Percentiles rank a stretch among this genome's conserved stretches.
Evolutionary conservation across 2,797 vertebrate genomes (phyloP).

Genomic region (Pangasius larnaudii): DNA sequence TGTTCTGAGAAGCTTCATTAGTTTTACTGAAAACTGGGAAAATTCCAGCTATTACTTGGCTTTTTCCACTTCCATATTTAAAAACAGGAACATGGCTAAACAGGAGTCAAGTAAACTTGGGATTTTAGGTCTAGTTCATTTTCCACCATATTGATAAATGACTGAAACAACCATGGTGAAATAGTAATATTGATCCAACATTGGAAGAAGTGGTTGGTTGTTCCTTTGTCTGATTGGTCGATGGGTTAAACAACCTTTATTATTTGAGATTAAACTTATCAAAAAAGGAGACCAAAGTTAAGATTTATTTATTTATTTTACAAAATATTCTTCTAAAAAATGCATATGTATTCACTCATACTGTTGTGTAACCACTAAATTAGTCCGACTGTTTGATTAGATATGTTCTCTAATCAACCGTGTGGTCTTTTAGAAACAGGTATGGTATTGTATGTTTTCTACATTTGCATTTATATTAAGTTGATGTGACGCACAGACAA

Average conservation of each 20-base stretch:
- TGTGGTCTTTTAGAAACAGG: not conserved
- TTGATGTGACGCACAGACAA: not conserved
- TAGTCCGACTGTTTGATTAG: not conserved
- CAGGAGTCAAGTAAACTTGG: not conserved
- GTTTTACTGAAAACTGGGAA: not conserved
- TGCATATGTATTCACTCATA: not conserved
- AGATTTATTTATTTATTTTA: not conserved
- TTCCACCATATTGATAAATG: not conserved
- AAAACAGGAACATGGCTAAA: not conserved
- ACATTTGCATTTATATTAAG: not conserved
- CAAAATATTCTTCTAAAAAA: not conserved
- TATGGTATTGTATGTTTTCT: too few species aligned
- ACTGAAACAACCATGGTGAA: not conserved
- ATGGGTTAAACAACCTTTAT: not conserved
- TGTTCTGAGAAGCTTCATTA: not conserved
- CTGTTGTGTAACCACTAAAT: not conserved
- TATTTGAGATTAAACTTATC: not conserved
- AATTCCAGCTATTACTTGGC: not conserved
- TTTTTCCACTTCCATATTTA: not conserved
- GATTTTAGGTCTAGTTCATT: not conserved
- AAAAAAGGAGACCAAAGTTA: not conserved
- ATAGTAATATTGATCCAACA: not conserved
- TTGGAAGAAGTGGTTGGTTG: not conserved
- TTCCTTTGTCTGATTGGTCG: not conserved
- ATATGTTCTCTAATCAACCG: not conserved